Evolutionary conservation across 2,888 invertebrate species (phyloP), one percentile per base, ranked within the genome.

Genomic region (Andrena camellia): DNA sequence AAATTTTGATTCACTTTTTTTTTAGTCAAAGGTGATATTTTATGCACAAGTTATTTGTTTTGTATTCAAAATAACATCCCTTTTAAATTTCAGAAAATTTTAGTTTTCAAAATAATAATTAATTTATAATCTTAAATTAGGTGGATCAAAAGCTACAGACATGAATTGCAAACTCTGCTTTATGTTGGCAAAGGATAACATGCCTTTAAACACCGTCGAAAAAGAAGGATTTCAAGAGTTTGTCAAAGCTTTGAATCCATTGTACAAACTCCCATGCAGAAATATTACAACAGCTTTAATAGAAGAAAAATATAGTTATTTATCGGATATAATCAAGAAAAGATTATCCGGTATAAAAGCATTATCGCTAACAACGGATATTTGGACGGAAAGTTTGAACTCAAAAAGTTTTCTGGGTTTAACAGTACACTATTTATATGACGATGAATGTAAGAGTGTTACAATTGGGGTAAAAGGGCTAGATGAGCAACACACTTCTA

Each of bases 61-160:
- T 35, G 35, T 35, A 35, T 35, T 35, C 0, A 35, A 35, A 35
- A 35, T 35, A 35, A 35, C 35, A 54, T 54, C 2, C 23, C 8
- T 54, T n/a, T 17, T 54, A 20, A 54, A 20, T n/a, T 23, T 54
- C 35, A 50, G 50, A 50, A 50, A 17, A n/a, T 50, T 50, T 6
- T 6, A 50, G 2, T 54, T 54, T 54, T 2, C 23, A 54, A 54
- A 50, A 54, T 54, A 20, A 54, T 54, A 54, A 23, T 54, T 54
- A 54, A 20, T n/a, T 54, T 54, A 20, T 8, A 54, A 54, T n/a
- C 20, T 54, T 54, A 54, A 54, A 54, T 54, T 54, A 54, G n/a
- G 20, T 23, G 23, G 54, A 20, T 8, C 54, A n/a, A 54, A 54
- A n/a, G 54, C 23, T n/a, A 8, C 20, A 23, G 23, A 13, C 0